A percentile compares a stretch with the other conserved stretches of the same genome.
These are phyloP conservation scores for Gnathonemus echidnorhynchus DNA, from an alignment of 2,113 vertebrate species.

Conservation along the genomic window DNA sequence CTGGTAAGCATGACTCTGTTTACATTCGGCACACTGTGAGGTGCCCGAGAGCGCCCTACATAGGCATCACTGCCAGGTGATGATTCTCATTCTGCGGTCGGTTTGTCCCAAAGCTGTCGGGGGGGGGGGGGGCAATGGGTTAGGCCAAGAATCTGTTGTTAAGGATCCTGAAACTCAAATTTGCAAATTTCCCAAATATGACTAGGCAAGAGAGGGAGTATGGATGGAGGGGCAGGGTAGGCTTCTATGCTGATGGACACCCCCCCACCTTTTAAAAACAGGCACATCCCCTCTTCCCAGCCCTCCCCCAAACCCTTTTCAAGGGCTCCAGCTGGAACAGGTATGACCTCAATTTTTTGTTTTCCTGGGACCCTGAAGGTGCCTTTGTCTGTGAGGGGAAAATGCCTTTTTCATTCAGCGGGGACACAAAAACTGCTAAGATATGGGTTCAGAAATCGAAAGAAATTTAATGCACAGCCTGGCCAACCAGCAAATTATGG, in stretches of 20 bases:
- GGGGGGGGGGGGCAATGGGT: not conserved
- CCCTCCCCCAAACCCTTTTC: not conserved
- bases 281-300: not conserved
- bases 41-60: not conserved
- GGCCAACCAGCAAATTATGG: not conserved
- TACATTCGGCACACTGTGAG: not conserved
- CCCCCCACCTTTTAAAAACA: not conserved
- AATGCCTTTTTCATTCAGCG: not conserved
- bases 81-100: not conserved
- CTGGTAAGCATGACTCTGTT: not conserved
- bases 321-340: conserved; percentile 2
- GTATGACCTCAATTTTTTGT: not conserved
- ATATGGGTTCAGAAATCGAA: not conserved
- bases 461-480: not conserved
- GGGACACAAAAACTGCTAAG: not conserved
- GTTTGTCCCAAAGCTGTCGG: not conserved
- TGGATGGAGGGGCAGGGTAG: not conserved
- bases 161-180: not conserved
- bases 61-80: not conserved
- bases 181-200: not conserved
- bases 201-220: not conserved
- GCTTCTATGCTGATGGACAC: not conserved
- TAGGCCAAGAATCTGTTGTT: not conserved
- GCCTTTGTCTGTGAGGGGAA: conserved; percentile 11
- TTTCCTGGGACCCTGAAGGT: not conserved